phyloP scores from a whole-genome alignment of 1,140 invertebrate species.

The Diachasmimorpha longicaudata region DNA sequence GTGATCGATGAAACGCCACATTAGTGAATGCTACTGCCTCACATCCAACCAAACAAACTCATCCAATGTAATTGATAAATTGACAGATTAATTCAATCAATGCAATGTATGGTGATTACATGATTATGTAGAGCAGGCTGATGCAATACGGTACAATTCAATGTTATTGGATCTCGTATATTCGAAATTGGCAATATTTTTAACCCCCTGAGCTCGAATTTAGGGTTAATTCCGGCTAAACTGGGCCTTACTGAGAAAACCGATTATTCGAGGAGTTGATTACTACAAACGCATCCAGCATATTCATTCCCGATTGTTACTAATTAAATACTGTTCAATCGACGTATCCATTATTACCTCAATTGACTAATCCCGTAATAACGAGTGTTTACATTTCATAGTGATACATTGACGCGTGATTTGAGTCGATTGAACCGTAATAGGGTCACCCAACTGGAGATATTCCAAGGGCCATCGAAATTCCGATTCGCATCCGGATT shows the following conservation, averaged over 20 bases:
- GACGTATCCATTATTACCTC: too few relatives aligned
- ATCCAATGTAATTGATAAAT: conserved; percentile 62
- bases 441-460: conserved; percentile 12
- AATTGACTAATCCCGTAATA: not conserved
- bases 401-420: conserved; percentile 27
- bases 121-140: not conserved
- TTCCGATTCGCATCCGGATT: conserved; percentile 42
- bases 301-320: too few relatives aligned
- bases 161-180: not conserved
- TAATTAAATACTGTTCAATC: too few relatives aligned
- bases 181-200: too few relatives aligned
- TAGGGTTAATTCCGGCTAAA: not conserved
- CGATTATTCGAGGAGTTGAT: too few relatives aligned
- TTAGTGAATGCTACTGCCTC: conserved; percentile 28
- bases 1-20: conserved; percentile 47
- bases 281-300: too few relatives aligned
- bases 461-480: conserved; percentile 35
- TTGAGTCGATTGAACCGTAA: not conserved
- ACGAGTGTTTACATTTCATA: not conserved
- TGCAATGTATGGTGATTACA: conserved; percentile 29
- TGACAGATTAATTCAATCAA: conserved; percentile 63
- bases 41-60: conserved; percentile 57
- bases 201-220: too few relatives aligned
- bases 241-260: too few relatives aligned
- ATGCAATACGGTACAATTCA: not conserved